These are phyloP conservation scores for Mallotus villosus DNA, from an alignment of 2,797 vertebrate species.

Conservation along the genomic window DNA sequence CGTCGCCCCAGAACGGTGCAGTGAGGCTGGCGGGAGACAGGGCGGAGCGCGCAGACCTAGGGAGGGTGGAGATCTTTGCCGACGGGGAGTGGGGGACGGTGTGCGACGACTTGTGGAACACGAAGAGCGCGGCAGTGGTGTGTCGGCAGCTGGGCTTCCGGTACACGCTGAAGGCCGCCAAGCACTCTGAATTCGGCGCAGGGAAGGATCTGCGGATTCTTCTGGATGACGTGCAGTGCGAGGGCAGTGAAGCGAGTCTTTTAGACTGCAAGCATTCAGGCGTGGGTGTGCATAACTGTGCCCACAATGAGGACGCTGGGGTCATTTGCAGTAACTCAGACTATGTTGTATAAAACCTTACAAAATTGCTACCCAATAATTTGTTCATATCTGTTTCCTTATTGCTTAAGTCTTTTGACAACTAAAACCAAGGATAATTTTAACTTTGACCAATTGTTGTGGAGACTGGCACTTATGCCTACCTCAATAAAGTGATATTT, in stretches of 20 bases:
- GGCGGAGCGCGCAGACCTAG: constrained; percentile 58
- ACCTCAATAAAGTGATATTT: constrained; percentile 34
- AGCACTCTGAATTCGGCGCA: constrained; percentile 86
- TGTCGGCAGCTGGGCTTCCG: constrained; percentile 88
- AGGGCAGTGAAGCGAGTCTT: constrained; percentile 79
- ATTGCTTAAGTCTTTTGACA: constrained; percentile 5
- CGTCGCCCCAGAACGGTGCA: constrained; percentile 53
- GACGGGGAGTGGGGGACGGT: constrained; percentile 87
- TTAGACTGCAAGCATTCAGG: constrained; percentile 82
- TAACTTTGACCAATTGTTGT: constrained; percentile 16
- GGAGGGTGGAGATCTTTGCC: constrained; percentile 85
- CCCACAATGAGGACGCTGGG: constrained; percentile 87
- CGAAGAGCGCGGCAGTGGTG: constrained; percentile 77
- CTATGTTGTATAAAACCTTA: constrained; percentile 33
- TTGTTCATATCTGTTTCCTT: constrained; percentile 1
- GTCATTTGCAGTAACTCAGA: constrained; percentile 79
- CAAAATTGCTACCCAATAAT: no score
- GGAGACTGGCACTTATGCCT: constrained; percentile 35
- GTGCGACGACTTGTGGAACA: constrained; percentile 88
- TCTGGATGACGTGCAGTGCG: constrained; percentile 87
- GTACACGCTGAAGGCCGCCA: constrained; percentile 75
- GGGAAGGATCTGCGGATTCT: constrained; percentile 79
- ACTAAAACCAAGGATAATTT: constrained; percentile 19
- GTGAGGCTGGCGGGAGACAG: constrained; percentile 79
- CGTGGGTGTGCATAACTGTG: constrained; percentile 83